A percentile compares a stretch with the other conserved stretches of the same genome.
Conservation (phyloP, 2,113 vertebrate genomes). For the Isichthys henryi region DNA sequence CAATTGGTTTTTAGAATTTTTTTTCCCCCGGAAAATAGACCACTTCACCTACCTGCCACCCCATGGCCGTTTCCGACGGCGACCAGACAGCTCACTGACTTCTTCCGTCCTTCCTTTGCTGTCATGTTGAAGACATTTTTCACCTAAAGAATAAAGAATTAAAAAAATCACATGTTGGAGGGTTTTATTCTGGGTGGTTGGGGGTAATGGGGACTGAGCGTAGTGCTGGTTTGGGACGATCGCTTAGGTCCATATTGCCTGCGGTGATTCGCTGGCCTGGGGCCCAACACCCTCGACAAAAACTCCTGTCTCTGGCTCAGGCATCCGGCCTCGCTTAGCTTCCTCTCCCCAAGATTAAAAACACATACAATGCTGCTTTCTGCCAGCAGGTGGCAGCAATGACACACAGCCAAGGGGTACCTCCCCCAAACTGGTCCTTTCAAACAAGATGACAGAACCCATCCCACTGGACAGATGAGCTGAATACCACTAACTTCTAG, state of each 20-base stretch:
- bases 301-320: neutral
- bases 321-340: neutral
- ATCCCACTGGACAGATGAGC: neutral
- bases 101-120: slow-evolving; percentile 86
- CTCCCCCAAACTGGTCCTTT: neutral
- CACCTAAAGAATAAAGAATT: slow-evolving; percentile 56
- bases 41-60: slow-evolving; percentile 66
- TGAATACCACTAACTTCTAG: neutral
- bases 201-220: neutral
- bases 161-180: neutral
- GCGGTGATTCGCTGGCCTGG: neutral
- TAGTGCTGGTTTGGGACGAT: neutral
- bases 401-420: slow-evolving; percentile 2
- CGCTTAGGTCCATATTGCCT: neutral
- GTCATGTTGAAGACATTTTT: slow-evolving; percentile 94
- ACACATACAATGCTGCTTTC: neutral
- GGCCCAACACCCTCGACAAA: neutral
- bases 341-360: neutral
- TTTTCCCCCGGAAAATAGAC: neutral
- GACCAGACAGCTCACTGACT: slow-evolving; percentile 76
- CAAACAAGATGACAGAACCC: neutral
- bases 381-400: slow-evolving; percentile 68
- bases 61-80: slow-evolving; percentile 85
- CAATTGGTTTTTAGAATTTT: neutral
- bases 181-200: too few species aligned